These are phyloP conservation scores for Laothoe populi DNA, from an alignment of 2,888 invertebrate genomes.

Conservation along the genomic window DNA sequence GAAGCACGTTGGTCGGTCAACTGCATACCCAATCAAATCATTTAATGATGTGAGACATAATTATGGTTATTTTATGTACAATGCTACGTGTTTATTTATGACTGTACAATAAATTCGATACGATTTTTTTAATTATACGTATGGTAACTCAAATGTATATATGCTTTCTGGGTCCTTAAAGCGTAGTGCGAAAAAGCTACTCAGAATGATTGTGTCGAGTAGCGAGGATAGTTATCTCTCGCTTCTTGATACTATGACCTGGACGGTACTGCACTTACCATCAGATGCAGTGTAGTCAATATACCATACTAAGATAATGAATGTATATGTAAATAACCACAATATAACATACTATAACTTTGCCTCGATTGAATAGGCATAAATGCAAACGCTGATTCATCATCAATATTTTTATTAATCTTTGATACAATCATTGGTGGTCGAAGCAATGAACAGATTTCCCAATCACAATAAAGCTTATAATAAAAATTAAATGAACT, in stretches of 20 bases:
- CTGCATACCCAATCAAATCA: background rate
- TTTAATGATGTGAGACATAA: conserved; percentile 6
- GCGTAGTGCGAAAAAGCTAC: no score
- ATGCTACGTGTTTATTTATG: background rate
- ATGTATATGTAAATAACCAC: no score
- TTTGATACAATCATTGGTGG: conserved; percentile 45
- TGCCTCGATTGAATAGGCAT: background rate
- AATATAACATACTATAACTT: background rate
- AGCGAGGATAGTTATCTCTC: no score
- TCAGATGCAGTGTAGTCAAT: no score
- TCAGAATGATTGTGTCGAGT: no score
- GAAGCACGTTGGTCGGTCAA: background rate
- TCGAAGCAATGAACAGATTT: conserved; percentile 36
- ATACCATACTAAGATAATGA: no score
- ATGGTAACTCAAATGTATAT: background rate
- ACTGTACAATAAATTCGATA: background rate
- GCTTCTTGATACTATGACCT: no score
- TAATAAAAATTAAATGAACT: background rate
- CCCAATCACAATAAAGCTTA: conserved; percentile 26
- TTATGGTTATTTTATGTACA: background rate
- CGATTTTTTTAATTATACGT: background rate
- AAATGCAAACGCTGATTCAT: background rate
- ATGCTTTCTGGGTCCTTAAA: no score
- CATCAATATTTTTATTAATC: conserved; percentile 39
- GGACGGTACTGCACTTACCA: no score